Base-by-base conservation (phyloP, 2,113 vertebrate genomes). In the Epinephelus cyanopodus region DNA sequence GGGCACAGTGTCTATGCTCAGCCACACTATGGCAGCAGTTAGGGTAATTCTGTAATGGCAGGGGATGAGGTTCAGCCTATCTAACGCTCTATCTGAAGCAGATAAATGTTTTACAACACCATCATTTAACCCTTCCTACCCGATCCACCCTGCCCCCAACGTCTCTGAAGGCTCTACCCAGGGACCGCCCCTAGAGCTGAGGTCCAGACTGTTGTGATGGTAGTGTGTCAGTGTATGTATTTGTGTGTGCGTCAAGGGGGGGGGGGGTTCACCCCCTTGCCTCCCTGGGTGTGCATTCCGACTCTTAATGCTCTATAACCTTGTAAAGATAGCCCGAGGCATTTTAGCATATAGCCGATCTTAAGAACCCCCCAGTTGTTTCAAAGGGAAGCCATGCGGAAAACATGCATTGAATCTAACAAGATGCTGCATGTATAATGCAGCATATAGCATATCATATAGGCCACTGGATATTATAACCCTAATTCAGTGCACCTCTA, bases 31-130 rank as follows among this genome's bases (percentile, higher is more conserved):
- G 79, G 86, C 88, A 77, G 92, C 90, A 89, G 90, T 95, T 95
- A 95, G 94, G 95, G 87, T 95, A 96, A 95, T 95, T 94, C 89
- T 87, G 84, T 95, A 92, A 95, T 93, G 92, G 90, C 81, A 81
- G 85, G 88, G 87, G 89, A 90, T 87, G 82, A 81, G 87, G 85
- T 90, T 90, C 89, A 87, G 64, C 82, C 81, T 94, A 93, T 94
- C 91, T 93, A 89, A 89, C 52, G 60, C 92, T 90, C 85, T 83
- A 94, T 94, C 93, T 88, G 87, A 92, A 88, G 80, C 90, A 90
- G 92, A 94, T 95, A 94, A 93, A 94, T 95, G 94, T 93, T 94
- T 94, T 93, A 93, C 92, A 92, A 93, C 91, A 87, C 87, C 79
- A 83, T 88, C 85, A 77, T 94, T 94, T 95, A 95, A 95, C 94